Conservation (phyloP, 1,140 invertebrate species). For the Daktulosphaira vitifoliae region DNA sequence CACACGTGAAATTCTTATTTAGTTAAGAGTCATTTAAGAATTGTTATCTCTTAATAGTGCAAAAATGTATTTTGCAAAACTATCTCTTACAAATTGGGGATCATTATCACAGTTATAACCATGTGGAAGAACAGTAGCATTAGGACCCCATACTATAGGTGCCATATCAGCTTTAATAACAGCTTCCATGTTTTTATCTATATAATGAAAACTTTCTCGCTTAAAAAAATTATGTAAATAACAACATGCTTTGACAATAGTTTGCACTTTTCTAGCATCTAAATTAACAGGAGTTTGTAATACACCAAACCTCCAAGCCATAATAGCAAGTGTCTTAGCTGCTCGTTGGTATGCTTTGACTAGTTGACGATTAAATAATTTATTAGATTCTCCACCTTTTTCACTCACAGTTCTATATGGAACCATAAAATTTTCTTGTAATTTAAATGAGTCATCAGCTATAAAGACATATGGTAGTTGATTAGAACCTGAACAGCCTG, state of each 20-base stretch:
- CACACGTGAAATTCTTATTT: no score
- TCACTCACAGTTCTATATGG: slow-evolving; percentile 18
- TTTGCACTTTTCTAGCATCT: slow-evolving; percentile 35
- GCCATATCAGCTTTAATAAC: slow-evolving; percentile 28
- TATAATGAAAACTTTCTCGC: slow-evolving; percentile 17
- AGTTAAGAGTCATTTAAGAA: no score
- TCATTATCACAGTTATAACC: slow-evolving; percentile 10
- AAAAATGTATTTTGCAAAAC: slow-evolving; percentile 22
- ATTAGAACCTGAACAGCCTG: not conserved
- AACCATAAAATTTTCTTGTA: slow-evolving; percentile 26
- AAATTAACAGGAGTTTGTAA: slow-evolving; percentile 35
- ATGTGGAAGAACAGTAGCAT: slow-evolving; percentile 1
- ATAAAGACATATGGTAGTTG: slow-evolving; percentile 30
- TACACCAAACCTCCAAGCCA: slow-evolving; percentile 36
- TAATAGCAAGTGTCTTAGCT: slow-evolving; percentile 45
- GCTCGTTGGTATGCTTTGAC: slow-evolving; percentile 42
- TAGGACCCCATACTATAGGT: slow-evolving; percentile 25
- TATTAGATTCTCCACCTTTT: slow-evolving; percentile 9
- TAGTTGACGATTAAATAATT: slow-evolving; percentile 44
- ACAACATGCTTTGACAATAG: slow-evolving; percentile 33
- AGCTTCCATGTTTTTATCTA: slow-evolving; percentile 30
- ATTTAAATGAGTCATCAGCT: slow-evolving; percentile 23
- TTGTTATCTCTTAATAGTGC: not conserved
- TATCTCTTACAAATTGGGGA: slow-evolving; percentile 16
- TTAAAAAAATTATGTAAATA: slow-evolving; percentile 34